A percentile compares a stretch with the other conserved stretches of the same genome.
Evolutionary conservation across 2,113 vertebrate species (phyloP).

Genomic region (Cephalopholis sonnerati): DNA sequence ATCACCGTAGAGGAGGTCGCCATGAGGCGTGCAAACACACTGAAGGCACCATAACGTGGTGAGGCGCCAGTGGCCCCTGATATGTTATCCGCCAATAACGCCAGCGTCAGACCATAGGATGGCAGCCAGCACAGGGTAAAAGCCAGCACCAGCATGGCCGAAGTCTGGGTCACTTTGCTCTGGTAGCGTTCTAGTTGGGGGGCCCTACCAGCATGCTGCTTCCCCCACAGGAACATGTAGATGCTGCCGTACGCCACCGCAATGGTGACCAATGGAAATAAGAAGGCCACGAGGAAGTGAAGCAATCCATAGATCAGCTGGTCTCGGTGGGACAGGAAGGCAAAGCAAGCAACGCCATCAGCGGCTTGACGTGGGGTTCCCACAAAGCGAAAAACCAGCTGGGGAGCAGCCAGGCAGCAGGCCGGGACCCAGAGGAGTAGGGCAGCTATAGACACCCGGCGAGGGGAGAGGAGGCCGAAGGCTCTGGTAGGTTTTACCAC

Average conservation of each 20-base stretch:
- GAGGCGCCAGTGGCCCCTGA: slow-evolving; percentile 64
- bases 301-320: slow-evolving; percentile 79
- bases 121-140: slow-evolving; percentile 86
- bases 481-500: slow-evolving; percentile 80
- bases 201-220: slow-evolving; percentile 29
- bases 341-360: slow-evolving; percentile 74
- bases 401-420: slow-evolving; percentile 76
- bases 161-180: slow-evolving; percentile 81
- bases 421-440: slow-evolving; percentile 80
- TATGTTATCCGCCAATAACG: slow-evolving; percentile 55
- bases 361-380: not conserved
- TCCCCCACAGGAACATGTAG: slow-evolving; percentile 75
- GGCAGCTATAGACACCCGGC: slow-evolving; percentile 41
- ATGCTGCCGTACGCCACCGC: slow-evolving; percentile 77
- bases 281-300: slow-evolving; percentile 82
- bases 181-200: slow-evolving; percentile 83
- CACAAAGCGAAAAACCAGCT: slow-evolving; percentile 79
- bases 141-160: slow-evolving; percentile 82
- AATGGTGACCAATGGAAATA: slow-evolving; percentile 79
- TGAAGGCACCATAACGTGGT: slow-evolving; percentile 74
- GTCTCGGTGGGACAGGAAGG: slow-evolving; percentile 72
- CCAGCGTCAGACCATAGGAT: slow-evolving; percentile 80
- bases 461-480: slow-evolving; percentile 66
- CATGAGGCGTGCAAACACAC: slow-evolving; percentile 80
- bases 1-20: slow-evolving; percentile 82